Conservation (phyloP, 2,113 vertebrate genomes). For the Axis porcinus region DNA sequence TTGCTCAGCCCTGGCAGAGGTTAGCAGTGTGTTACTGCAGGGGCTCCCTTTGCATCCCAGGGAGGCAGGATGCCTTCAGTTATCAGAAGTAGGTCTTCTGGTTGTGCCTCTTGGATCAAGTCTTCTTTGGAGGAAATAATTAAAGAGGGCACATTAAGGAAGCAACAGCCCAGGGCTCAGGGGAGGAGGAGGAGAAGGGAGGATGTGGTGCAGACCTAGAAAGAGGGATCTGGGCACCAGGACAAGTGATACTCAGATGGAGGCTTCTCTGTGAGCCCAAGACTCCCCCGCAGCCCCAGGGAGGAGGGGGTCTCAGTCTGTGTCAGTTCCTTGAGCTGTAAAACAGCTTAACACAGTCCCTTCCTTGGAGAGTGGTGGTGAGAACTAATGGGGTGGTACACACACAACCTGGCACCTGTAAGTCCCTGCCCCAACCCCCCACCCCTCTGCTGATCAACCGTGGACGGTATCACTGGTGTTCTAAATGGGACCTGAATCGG, state of each 20-base stretch:
- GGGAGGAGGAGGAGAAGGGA: too few relatives aligned
- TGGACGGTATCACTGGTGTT: fast-evolving
- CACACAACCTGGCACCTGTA: neutral
- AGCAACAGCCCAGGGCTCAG: neutral
- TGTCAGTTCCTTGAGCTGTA: neutral
- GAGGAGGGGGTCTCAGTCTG: neutral
- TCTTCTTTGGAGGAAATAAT: neutral
- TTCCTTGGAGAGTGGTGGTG: neutral
- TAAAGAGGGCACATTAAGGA: neutral
- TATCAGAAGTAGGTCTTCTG: neutral
- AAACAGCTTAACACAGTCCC: neutral
- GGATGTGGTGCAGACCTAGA: neutral
- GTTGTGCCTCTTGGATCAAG: neutral
- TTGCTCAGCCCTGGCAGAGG: neutral
- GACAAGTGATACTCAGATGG: neutral
- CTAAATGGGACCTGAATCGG: neutral
- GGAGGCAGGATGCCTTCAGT: neutral
- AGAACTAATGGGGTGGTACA: neutral
- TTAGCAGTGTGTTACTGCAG: fast-evolving
- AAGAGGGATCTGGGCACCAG: neutral
- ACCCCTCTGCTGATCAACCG: fast-evolving
- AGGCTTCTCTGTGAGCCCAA: neutral
- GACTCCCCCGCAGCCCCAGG: fast-evolving
- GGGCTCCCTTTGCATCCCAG: neutral
- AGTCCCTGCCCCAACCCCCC: neutral